Evolutionary conservation across 1,140 invertebrate genomes (phyloP).

Genomic region (Micrasema longulum): DNA sequence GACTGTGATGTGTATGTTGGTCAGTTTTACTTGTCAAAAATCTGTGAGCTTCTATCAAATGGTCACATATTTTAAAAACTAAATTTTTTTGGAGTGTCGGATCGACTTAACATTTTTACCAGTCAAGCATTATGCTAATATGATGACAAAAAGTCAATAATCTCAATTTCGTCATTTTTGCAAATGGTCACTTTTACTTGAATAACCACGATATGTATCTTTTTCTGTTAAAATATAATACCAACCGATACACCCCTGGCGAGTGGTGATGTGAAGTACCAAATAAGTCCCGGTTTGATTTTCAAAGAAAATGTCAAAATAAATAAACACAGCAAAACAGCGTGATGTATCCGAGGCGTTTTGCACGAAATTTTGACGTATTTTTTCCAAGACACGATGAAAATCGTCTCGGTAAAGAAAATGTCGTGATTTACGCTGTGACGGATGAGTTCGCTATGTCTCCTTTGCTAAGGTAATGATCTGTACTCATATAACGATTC

Average conservation of each 20-base stretch:
- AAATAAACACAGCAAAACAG: slow-evolving; percentile 7
- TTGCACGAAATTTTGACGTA: slow-evolving; percentile 24
- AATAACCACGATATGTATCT: too few species aligned
- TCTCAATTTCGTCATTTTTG: too few species aligned
- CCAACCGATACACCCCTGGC: neutral
- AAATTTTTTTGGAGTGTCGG: too few species aligned
- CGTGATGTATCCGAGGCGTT: neutral
- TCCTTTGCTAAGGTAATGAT: neutral
- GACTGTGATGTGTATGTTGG: too few species aligned
- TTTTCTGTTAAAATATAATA: too few species aligned
- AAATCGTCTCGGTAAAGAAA: slow-evolving; percentile 7
- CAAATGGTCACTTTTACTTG: too few species aligned
- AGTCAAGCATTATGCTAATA: too few species aligned
- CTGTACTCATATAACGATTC: neutral
- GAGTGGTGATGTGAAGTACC: neutral
- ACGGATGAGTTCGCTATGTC: neutral
- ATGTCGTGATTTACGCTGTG: neutral
- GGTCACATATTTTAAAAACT: too few species aligned
- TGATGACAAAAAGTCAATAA: too few species aligned
- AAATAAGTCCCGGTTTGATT: slow-evolving; percentile 8
- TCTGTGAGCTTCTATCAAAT: too few species aligned
- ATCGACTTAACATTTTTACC: too few species aligned
- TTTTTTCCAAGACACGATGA: neutral
- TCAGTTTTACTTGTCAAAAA: too few species aligned
- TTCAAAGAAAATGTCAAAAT: slow-evolving; percentile 6